Percentiles rank a stretch among this genome's conserved stretches.
These are phyloP conservation scores for Virgularia gustaviana DNA, from an alignment of 92 coral and sea anemone species.

Conservation along the genomic window DNA sequence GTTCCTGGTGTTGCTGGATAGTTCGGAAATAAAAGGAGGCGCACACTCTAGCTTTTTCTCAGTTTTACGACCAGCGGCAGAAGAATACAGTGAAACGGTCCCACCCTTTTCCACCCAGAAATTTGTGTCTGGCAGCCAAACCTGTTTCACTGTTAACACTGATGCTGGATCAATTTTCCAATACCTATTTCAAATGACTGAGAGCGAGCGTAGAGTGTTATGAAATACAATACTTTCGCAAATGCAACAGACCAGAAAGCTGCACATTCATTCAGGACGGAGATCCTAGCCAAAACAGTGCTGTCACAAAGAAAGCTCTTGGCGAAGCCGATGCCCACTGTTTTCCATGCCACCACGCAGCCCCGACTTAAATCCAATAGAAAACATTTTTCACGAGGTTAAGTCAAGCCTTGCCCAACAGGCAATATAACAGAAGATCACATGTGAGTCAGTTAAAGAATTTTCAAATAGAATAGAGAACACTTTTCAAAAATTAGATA, in stretches of 20 bases:
- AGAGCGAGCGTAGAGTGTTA: no score
- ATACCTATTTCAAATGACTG: slow-evolving; percentile 5
- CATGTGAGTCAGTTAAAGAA: slow-evolving; percentile 1
- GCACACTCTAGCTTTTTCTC: no score
- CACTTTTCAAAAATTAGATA: neutral
- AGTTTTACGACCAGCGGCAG: no score
- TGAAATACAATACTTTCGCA: no score
- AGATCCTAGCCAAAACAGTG: slow-evolving; percentile 37
- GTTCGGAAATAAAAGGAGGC: no score
- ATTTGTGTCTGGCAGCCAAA: no score
- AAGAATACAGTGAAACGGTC: no score
- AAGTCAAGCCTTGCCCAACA: neutral
- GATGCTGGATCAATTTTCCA: slow-evolving; percentile 21
- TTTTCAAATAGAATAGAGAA: slow-evolving; percentile 15
- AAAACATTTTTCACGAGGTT: slow-evolving; percentile 28
- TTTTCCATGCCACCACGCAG: slow-evolving; percentile 41
- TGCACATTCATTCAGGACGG: slow-evolving; percentile 28
- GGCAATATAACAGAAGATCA: neutral
- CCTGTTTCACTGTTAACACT: no score
- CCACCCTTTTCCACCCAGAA: no score
- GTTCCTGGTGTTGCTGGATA: no score
- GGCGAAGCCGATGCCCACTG: slow-evolving; percentile 11
- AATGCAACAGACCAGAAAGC: slow-evolving; percentile 13
- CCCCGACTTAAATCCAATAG: slow-evolving; percentile 35
- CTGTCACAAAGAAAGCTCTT: slow-evolving; percentile 24